Conservation (phyloP, 2,888 invertebrate genomes). For the Andrena fulva region DNA sequence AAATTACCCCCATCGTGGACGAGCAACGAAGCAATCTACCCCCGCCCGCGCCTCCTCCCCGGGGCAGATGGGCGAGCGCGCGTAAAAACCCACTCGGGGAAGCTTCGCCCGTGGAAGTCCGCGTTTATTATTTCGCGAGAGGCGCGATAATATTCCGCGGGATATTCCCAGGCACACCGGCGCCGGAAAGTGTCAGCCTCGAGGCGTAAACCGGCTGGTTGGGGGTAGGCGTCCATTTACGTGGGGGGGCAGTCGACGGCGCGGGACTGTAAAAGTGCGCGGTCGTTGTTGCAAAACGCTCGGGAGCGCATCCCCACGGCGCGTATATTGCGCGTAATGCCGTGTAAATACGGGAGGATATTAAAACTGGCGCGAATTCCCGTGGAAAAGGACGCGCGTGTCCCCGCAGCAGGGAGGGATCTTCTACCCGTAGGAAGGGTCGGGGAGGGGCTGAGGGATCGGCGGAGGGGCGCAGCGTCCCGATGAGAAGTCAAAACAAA, state of each 20-base stretch:
- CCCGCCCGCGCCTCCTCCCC: background rate
- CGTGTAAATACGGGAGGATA: slow-evolving; percentile 64
- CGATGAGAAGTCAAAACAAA: slow-evolving; percentile 71
- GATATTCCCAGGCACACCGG: slow-evolving; percentile 16
- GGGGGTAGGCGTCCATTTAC: no score
- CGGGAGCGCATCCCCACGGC: slow-evolving; percentile 20
- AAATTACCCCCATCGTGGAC: slow-evolving; percentile 3
- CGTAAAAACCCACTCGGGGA: slow-evolving; percentile 21
- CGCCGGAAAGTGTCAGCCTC: background rate
- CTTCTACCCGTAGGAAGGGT: slow-evolving; percentile 7
- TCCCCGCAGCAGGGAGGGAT: slow-evolving; percentile 28
- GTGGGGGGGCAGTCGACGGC: no score
- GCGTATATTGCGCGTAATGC: slow-evolving; percentile 57
- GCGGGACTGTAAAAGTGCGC: slow-evolving; percentile 42
- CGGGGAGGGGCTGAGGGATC: no score
- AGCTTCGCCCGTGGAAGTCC: background rate
- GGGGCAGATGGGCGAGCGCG: background rate
- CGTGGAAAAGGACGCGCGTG: slow-evolving; percentile 29
- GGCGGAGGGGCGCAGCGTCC: slow-evolving; percentile 17
- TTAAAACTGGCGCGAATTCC: slow-evolving; percentile 66
- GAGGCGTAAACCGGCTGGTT: slow-evolving; percentile 5
- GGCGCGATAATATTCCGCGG: slow-evolving; percentile 38
- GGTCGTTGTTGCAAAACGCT: slow-evolving; percentile 40
- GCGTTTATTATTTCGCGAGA: slow-evolving; percentile 47
- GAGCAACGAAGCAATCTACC: slow-evolving; percentile 25